Conservation (phyloP, 2,113 vertebrate species). For the Catharus bicknelli region DNA sequence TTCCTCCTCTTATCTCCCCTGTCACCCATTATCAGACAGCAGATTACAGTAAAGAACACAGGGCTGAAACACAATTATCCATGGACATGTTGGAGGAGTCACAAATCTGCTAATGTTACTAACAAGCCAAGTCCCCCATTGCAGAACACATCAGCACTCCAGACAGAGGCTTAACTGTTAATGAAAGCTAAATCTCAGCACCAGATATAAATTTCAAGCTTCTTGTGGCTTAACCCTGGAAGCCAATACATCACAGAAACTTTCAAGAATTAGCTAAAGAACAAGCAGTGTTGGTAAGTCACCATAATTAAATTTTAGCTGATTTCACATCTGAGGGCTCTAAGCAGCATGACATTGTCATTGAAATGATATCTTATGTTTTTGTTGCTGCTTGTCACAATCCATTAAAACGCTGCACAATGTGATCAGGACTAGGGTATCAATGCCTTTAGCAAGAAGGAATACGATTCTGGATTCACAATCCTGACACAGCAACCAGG, state of each 20-base stretch:
- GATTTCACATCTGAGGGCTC: not conserved
- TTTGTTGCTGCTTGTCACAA: not conserved
- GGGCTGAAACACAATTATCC: conserved; percentile 37
- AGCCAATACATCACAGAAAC: conserved; percentile 31
- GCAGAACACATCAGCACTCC: conserved; percentile 41
- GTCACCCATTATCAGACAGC: conserved; percentile 10
- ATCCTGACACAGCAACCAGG: not conserved
- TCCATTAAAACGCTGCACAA: not conserved
- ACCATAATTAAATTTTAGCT: conserved; percentile 3
- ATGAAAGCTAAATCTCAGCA: conserved; percentile 22
- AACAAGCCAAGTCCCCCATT: not conserved
- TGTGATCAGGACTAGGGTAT: not conserved
- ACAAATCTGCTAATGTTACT: conserved; percentile 44
- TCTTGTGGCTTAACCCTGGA: conserved; percentile 32
- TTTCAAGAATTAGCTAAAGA: conserved; percentile 22
- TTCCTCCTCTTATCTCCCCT: conserved; percentile 60
- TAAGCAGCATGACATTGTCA: not conserved
- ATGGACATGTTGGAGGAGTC: conserved; percentile 6
- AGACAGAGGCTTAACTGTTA: conserved; percentile 33
- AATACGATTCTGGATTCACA: not conserved
- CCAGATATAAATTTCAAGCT: conserved; percentile 44
- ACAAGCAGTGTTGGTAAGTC: not conserved
- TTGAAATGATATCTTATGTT: not conserved
- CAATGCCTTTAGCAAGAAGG: not conserved
- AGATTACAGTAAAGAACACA: conserved; percentile 50